phyloP scores from a whole-genome alignment of 2,797 vertebrate genomes.

The Spinus olivaceus region DNA sequence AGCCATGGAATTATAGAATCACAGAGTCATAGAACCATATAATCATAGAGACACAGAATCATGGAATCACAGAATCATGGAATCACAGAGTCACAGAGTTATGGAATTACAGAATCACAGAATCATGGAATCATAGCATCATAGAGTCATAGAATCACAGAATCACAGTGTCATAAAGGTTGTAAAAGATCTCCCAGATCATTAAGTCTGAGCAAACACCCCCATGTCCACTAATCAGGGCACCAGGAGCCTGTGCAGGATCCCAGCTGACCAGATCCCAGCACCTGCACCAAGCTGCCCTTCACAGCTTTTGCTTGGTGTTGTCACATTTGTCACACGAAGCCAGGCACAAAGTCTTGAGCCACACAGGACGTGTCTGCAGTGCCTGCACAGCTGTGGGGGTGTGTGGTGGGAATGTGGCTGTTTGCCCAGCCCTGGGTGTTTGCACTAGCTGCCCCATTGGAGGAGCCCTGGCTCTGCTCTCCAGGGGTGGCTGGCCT shows the following conservation, averaged over 20 bases:
- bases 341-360: not conserved
- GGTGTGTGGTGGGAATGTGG: not conserved
- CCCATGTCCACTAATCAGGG: not conserved
- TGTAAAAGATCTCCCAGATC: not conserved
- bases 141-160: not conserved
- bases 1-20: not conserved
- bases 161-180: not conserved
- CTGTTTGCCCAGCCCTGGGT: not conserved
- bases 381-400: not conserved
- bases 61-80: not conserved
- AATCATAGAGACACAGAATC: not conserved
- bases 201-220: not conserved
- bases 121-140: not conserved
- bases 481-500: not conserved
- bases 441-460: not conserved
- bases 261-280: not conserved
- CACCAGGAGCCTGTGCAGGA: not conserved
- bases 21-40: rapidly evolving
- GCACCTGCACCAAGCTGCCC: not conserved
- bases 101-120: too few species aligned
- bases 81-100: not conserved
- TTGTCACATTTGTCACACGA: not conserved
- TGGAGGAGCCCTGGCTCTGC: not conserved
- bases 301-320: not conserved
- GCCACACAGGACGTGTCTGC: not conserved